Percentiles rank a stretch among this genome's conserved stretches.
phyloP scores from a whole-genome alignment of 2,888 invertebrate genomes.

The Yponomeuta plumbellus region DNA sequence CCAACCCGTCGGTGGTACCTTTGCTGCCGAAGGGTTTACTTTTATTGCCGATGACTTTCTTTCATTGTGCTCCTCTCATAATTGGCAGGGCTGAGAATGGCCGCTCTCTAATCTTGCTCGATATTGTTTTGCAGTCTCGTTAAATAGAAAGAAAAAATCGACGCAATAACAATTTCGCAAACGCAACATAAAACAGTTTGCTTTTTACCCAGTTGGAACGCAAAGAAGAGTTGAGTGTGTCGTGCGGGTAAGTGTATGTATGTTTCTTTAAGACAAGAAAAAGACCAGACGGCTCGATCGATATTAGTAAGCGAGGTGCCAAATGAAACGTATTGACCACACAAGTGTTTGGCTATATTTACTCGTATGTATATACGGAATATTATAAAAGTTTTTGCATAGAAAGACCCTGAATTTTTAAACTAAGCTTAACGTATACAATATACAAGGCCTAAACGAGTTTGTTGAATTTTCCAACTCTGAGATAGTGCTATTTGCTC shows the following conservation, averaged over 20 bases:
- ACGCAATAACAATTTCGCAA: neutral
- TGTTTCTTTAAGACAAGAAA: too few relatives aligned
- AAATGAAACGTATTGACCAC: neutral
- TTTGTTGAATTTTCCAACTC: too few relatives aligned
- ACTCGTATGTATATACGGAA: too few relatives aligned
- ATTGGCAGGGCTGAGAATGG: slow-evolving; percentile 51
- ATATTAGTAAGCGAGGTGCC: neutral
- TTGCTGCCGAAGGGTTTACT: slow-evolving; percentile 70
- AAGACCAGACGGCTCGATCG: neutral
- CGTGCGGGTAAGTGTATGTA: too few relatives aligned
- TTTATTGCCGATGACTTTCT: slow-evolving; percentile 68
- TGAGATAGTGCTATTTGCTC: too few relatives aligned
- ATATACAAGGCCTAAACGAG: too few relatives aligned
- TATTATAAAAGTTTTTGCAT: too few relatives aligned
- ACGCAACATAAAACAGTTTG: neutral
- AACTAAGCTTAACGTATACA: too few relatives aligned
- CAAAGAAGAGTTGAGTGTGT: too few relatives aligned
- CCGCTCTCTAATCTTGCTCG: slow-evolving; percentile 16
- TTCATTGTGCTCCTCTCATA: slow-evolving; percentile 63
- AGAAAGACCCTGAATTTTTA: too few relatives aligned
- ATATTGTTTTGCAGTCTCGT: slow-evolving; percentile 4
- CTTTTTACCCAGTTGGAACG: too few relatives aligned
- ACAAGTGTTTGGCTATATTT: too few relatives aligned
- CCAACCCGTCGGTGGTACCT: slow-evolving; percentile 66
- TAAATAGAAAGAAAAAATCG: neutral